These are phyloP conservation scores for Dynastes tityus DNA, from an alignment of 2,888 invertebrate species.

Conservation along the genomic window DNA sequence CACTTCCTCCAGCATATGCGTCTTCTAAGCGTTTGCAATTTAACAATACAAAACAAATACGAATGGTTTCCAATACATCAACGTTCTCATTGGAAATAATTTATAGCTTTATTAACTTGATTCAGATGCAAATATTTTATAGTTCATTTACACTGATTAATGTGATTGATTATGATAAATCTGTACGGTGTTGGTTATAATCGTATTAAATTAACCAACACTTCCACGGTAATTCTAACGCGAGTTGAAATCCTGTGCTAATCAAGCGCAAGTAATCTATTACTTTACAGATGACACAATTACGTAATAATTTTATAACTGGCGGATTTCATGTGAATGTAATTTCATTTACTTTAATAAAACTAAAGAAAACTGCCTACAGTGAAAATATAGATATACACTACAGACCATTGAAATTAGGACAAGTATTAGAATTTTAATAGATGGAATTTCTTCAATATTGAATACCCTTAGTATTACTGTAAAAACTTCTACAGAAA, in stretches of 20 bases:
- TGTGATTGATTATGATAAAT: conserved; percentile 13
- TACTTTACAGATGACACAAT: background rate
- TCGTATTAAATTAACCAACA: background rate
- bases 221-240: too few relatives aligned
- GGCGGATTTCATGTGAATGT: too few relatives aligned
- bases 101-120: conserved; percentile 15
- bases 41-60: conserved; percentile 11
- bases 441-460: too few relatives aligned
- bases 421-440: too few relatives aligned
- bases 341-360: too few relatives aligned
- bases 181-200: background rate
- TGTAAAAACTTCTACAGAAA: too few relatives aligned
- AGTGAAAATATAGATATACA: background rate
- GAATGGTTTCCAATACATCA: background rate
- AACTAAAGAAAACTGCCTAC: too few relatives aligned
- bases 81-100: background rate
- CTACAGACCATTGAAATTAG: too few relatives aligned
- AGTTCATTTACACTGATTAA: conserved; percentile 23
- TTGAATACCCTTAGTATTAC: too few relatives aligned
- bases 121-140: conserved; percentile 17
- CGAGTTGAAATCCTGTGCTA: background rate
- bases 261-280: background rate
- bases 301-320: too few relatives aligned
- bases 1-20: background rate
- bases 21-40: conserved; percentile 1